These are phyloP conservation scores for Heliconius himera DNA, from an alignment of 1,140 invertebrate genomes.

Conservation along the genomic window DNA sequence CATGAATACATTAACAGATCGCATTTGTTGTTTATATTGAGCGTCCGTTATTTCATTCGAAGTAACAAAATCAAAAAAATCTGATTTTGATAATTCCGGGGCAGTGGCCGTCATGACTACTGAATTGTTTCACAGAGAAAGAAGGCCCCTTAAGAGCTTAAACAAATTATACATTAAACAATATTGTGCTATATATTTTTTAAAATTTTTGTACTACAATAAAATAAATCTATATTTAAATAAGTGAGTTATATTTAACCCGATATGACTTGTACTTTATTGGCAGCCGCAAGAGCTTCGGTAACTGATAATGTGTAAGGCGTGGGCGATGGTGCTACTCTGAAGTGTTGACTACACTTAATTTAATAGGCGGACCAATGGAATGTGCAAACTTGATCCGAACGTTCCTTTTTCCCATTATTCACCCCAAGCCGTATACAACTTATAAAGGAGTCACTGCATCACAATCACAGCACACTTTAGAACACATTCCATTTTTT, in stretches of 20 bases:
- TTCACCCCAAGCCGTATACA: slow-evolving; percentile 66
- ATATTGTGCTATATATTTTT: slow-evolving; percentile 57
- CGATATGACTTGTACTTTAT: slow-evolving; percentile 79
- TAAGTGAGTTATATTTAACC: slow-evolving; percentile 65
- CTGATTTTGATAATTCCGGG: slow-evolving; percentile 87
- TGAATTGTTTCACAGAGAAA: background rate
- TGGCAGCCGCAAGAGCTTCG: slow-evolving; percentile 78
- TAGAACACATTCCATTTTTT: slow-evolving; percentile 59
- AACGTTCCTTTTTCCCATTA: slow-evolving; percentile 79
- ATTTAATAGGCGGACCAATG: slow-evolving; percentile 73
- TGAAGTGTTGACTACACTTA: slow-evolving; percentile 54
- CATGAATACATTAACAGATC: slow-evolving; percentile 84
- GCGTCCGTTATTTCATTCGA: slow-evolving; percentile 85
- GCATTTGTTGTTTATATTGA: slow-evolving; percentile 85
- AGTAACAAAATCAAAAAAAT: slow-evolving; percentile 94
- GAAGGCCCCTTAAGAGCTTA: slow-evolving; percentile 51
- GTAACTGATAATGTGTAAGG: slow-evolving; percentile 67
- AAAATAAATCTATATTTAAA: slow-evolving; percentile 74
- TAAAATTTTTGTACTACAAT: slow-evolving; percentile 71
- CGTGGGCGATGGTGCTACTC: slow-evolving; percentile 62
- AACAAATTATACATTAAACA: slow-evolving; percentile 55
- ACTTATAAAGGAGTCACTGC: slow-evolving; percentile 56
- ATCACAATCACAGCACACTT: slow-evolving; percentile 22
- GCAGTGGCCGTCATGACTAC: slow-evolving; percentile 92
- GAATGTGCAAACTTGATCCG: slow-evolving; percentile 78